Evolutionary conservation across 2,888 invertebrate species (phyloP).

Genomic region (Napeogenes inachia): DNA sequence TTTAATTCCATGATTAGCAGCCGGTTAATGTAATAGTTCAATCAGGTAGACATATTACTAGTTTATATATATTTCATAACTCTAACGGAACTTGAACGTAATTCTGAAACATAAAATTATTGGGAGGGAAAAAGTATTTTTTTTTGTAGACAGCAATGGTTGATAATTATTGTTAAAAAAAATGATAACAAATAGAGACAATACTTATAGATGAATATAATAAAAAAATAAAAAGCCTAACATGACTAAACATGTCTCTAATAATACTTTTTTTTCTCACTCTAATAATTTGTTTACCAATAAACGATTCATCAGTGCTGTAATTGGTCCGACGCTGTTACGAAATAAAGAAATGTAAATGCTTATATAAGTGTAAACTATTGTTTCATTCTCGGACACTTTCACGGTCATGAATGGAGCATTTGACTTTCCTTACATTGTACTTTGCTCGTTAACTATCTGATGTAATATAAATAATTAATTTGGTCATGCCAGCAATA

Average conservation of each 20-base stretch:
- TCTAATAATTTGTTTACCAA: neutral
- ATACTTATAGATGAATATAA: too few relatives aligned
- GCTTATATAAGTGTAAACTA: conserved; percentile 39
- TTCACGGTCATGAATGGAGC: conserved; percentile 64
- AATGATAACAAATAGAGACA: too few relatives aligned
- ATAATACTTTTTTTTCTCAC: neutral
- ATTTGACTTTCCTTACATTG: conserved; percentile 59
- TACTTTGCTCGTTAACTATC: conserved; percentile 26
- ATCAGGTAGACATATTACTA: neutral
- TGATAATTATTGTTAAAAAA: too few relatives aligned
- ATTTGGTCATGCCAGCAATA: conserved; percentile 19
- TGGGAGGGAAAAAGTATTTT: too few relatives aligned
- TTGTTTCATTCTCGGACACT: conserved; percentile 50
- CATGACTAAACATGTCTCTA: too few relatives aligned
- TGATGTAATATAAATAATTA: conserved; percentile 22
- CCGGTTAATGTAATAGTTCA: neutral
- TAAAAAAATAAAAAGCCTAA: too few relatives aligned
- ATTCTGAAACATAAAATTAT: too few relatives aligned
- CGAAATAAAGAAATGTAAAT: conserved; percentile 9
- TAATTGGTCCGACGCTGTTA: conserved; percentile 28
- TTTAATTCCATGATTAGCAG: neutral
- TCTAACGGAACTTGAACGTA: too few relatives aligned
- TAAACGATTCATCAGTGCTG: neutral
- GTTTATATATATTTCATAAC: too few relatives aligned
- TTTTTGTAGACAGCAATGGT: too few relatives aligned